Base-by-base conservation (phyloP, 1,140 invertebrate species). In the Orussus abietinus region DNA sequence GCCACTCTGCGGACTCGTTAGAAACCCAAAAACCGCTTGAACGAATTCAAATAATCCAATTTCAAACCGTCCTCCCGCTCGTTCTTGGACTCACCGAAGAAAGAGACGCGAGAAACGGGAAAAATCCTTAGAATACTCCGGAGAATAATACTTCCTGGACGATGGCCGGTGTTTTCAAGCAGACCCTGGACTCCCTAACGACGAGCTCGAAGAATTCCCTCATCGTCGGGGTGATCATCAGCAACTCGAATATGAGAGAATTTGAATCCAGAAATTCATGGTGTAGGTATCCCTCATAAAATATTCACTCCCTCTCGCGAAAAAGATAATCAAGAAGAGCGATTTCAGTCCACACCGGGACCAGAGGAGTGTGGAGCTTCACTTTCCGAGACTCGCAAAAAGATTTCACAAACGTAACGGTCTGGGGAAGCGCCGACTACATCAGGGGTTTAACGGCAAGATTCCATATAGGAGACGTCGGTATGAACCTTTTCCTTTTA, bases 391-490 rank as follows among this genome's bases (percentile, higher is more conserved):
- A 86, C 74, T 82, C 82, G 5, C 63, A 77, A 4, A 53, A 77
- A 3, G 80, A 85, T 60, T 81, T 80, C 15, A 82, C 84, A 22
- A 85, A 86, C 59, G 76, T 77, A 2, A 79, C 82, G 9, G 79
- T 79, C 43, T 86, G 83, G 83, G 82, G 83, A 6, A 72, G 71
- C 14, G 62, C 74, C 25, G 75, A 79, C 47, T 81, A 72, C 49
- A 68, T 85, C 3, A 65, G 69, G 15, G 73, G 75, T 38, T 64
- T 80, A 32, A 75, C 77, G 49, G 72, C 75, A 39, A 74, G 64
- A 42, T 83, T 80, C 64, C 69, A 75, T 33, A 77, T 82, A 10
- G 83, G 83, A 12, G 77, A 79, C 59, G 75, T 84, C 34, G 80
- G 82, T 83, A 64, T 66, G 52, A n/a, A n/a, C n/a, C n/a, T n/a